phyloP scores from a whole-genome alignment of 2,113 vertebrate genomes.

The Chaenogobius annularis region DNA sequence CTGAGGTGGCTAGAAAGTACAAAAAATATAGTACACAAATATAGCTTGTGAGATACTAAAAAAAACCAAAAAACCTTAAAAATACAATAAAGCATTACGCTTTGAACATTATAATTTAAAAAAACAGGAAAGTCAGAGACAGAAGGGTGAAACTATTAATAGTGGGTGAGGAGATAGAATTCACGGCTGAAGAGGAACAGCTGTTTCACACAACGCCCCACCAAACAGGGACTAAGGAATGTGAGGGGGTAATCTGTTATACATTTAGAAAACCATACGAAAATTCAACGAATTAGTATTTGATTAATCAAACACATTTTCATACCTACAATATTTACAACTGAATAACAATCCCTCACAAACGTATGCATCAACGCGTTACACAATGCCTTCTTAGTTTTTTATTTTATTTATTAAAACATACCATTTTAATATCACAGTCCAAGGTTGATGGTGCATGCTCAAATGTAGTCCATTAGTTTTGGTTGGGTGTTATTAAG shows the following conservation, averaged over 20 bases:
- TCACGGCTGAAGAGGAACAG: slow-evolving; percentile 23
- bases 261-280: neutral
- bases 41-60: no score
- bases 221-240: slow-evolving; percentile 5
- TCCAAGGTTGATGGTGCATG: neutral
- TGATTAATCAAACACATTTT: neutral
- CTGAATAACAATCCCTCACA: no score
- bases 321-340: neutral
- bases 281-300: neutral
- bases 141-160: neutral
- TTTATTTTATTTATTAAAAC: no score
- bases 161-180: neutral
- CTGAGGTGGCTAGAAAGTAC: slow-evolving; percentile 82
- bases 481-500: neutral
- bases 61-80: no score
- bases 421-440: neutral
- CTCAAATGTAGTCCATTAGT: no score
- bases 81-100: neutral
- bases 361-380: no score
- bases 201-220: slow-evolving; percentile 41
- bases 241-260: slow-evolving; percentile 8
- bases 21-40: neutral
- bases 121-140: neutral
- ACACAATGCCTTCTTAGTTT: neutral
- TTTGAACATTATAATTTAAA: neutral